phyloP scores from a whole-genome alignment of 2,113 vertebrate genomes.

The Daboia siamensis region DNA sequence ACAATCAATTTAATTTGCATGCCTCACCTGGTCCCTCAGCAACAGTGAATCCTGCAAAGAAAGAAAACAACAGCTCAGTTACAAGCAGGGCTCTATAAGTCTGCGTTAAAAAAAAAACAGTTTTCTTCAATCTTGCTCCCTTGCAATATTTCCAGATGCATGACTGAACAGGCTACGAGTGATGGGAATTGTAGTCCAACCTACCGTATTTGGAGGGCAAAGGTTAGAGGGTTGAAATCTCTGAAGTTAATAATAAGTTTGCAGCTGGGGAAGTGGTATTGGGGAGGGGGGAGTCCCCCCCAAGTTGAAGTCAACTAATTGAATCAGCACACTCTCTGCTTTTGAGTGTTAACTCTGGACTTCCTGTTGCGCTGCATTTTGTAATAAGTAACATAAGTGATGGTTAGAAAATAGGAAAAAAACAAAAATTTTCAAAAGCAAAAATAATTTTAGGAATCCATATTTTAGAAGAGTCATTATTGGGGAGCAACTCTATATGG shows the following conservation, averaged over 20 bases:
- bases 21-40: slow-evolving; percentile 2
- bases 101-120: neutral
- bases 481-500: neutral
- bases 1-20: neutral
- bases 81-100: neutral
- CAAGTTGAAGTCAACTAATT: neutral
- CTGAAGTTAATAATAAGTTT: neutral
- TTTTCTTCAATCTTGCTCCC: neutral
- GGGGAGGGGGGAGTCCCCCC: neutral
- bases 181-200: neutral
- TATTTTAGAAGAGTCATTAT: neutral
- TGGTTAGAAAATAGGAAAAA: neutral
- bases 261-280: neutral
- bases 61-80: neutral
- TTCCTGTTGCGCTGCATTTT: neutral
- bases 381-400: neutral
- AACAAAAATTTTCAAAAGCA: neutral
- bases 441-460: neutral
- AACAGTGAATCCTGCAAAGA: neutral
- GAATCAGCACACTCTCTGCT: neutral
- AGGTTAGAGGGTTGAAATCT: neutral
- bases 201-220: neutral
- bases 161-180: neutral
- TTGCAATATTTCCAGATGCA: neutral
- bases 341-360: neutral